These are phyloP conservation scores for Paradoxurus hermaphroditus DNA, from an alignment of 2,113 vertebrate genomes.

Conservation along the genomic window DNA sequence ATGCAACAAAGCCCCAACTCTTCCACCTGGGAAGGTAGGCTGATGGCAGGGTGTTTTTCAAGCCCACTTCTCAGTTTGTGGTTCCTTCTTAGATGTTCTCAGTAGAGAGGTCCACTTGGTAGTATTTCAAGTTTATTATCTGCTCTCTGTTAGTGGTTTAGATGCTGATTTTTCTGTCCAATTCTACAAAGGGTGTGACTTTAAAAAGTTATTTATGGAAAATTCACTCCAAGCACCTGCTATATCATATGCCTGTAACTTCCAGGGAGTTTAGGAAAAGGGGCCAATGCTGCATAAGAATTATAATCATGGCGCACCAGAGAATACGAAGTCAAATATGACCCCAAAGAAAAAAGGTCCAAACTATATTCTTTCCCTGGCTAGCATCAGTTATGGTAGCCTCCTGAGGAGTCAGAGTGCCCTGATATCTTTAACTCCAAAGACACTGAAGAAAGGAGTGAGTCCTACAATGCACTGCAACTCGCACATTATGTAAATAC, in stretches of 20 bases:
- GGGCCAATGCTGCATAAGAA: not conserved
- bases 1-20: not conserved
- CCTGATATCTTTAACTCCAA: not conserved
- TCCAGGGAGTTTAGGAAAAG: not conserved
- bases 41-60: not conserved
- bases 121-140: not conserved
- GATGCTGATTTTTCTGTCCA: not conserved
- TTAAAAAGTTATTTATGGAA: not conserved
- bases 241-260: not conserved
- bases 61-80: not conserved
- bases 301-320: not conserved
- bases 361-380: not conserved
- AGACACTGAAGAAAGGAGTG: not conserved
- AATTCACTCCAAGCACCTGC: not conserved
- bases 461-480: not conserved
- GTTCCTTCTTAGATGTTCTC: not conserved
- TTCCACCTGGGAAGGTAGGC: not conserved
- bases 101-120: not conserved
- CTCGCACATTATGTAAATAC: too few species aligned
- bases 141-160: not conserved
- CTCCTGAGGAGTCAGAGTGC: not conserved
- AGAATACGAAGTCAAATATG: not conserved
- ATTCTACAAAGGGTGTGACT: not conserved
- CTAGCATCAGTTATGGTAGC: not conserved
- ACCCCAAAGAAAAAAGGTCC: not conserved